A percentile compares a stretch with the other conserved stretches of the same genome.
These are phyloP conservation scores for Orestias chungarensis DNA, from an alignment of 2,797 vertebrate species.

Conservation along the genomic window DNA sequence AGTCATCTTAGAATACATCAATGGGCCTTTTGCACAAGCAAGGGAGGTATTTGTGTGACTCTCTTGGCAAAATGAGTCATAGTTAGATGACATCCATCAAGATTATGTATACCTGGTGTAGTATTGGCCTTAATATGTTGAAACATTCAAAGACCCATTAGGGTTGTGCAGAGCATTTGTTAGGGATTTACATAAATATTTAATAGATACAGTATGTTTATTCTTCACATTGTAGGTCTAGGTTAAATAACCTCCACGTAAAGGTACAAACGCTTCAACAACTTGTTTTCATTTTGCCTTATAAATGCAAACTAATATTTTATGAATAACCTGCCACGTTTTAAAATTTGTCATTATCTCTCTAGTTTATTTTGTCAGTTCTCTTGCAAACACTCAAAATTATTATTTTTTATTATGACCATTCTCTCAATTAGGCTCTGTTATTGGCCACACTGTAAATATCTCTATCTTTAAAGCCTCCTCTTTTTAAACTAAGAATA, in stretches of 20 bases:
- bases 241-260: neutral
- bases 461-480: conserved; percentile 19
- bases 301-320: neutral
- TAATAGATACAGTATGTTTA: neutral
- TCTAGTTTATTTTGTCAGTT: conserved; percentile 21
- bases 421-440: conserved; percentile 9
- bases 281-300: neutral
- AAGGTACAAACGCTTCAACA: neutral
- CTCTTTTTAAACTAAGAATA: conserved; percentile 33
- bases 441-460: conserved; percentile 23
- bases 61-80: neutral
- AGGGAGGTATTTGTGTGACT: neutral
- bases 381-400: conserved; percentile 17
- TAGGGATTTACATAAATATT: neutral
- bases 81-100: neutral
- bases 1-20: neutral
- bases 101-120: neutral
- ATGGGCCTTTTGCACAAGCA: neutral
- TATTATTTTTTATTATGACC: conserved; percentile 24
- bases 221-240: neutral
- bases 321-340: neutral
- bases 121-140: neutral
- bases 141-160: neutral
- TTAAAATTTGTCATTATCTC: conserved; percentile 11
- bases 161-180: neutral